phyloP scores from a whole-genome alignment of 2,888 invertebrate species.

The Eremobia ochroleuca region DNA sequence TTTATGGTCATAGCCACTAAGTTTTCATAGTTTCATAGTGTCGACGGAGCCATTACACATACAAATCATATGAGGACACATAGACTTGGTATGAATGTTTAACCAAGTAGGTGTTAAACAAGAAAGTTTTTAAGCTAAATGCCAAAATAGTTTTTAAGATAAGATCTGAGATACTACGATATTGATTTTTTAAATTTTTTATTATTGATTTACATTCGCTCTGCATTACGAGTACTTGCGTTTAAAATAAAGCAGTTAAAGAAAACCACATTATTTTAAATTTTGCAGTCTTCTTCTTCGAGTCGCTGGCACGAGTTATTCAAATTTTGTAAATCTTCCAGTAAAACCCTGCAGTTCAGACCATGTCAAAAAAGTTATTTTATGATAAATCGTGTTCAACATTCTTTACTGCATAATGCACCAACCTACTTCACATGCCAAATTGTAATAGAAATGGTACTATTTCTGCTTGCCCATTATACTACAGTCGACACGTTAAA shows the following conservation, averaged over 20 bases:
- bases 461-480: not conserved
- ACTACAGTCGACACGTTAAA: not conserved
- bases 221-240: no score
- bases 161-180: not conserved
- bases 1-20: conserved; percentile 61
- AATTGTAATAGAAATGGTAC: not conserved
- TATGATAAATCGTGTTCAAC: not conserved
- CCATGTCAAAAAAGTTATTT: not conserved
- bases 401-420: not conserved
- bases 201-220: no score
- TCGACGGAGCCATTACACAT: conserved; percentile 20
- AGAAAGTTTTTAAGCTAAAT: not conserved
- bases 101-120: not conserved
- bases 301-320: no score
- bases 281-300: no score
- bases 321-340: no score
- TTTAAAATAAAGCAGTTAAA: no score
- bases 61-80: conserved; percentile 37
- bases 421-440: fast-evolving
- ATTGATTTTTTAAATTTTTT: not conserved
- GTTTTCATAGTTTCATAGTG: conserved; percentile 46
- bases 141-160: not conserved
- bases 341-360: not conserved
- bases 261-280: no score
- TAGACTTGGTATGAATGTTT: not conserved